Evolutionary conservation across 2,113 vertebrate species (phyloP), one percentile per base, ranked within the genome.

Genomic region (Salvelinus alpinus): DNA sequence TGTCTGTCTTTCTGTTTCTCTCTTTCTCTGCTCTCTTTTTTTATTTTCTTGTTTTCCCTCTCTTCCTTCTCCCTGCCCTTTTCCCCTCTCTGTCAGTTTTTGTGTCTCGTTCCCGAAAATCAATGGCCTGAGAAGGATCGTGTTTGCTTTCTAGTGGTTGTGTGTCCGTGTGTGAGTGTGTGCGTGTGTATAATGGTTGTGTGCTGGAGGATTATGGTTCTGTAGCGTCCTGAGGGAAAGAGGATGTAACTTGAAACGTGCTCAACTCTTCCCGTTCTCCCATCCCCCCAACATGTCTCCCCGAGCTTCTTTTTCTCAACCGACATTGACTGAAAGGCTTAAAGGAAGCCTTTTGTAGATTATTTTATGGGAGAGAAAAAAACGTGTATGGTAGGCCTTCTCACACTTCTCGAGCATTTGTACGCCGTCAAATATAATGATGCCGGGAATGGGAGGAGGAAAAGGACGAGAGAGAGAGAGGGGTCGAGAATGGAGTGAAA

Each of bases 131-230:
- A 9, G 38, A 44, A 44, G 85, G 92, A 91, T 94, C 88, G 78
- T 89, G 89, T 91, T 92, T 86, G 74, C 86, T 79, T 71, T 86
- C 81, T 90, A 89, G 92, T 89, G 86, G 89, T 44, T 44, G 38
- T 44, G 38, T 34, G 34, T 34, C 34, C 1, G 34, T 34, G 34
- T 44, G 38, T 44, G 38, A 11, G 38, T 9, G 38, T 11, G 38
- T 44, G 38, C 11, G 38, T 12, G 38, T 44, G 38, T 44, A 2
- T 44, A 44, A 44, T 44, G 38, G 38, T 86, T 78, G 76, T 59
- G 54, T 82, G 86, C 85, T 64, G 68, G 70, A 79, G 74, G 76
- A 64, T 80, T 62, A 8, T 69, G 79, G 80, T 77, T 80, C 81
- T 80, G 75, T 73, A 79, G 80, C 79, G 80, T 91, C 88, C 89